Conservation (phyloP, 37 sponge, comb jelly and placozoan species). For the Aplysina aerophoba region DNA sequence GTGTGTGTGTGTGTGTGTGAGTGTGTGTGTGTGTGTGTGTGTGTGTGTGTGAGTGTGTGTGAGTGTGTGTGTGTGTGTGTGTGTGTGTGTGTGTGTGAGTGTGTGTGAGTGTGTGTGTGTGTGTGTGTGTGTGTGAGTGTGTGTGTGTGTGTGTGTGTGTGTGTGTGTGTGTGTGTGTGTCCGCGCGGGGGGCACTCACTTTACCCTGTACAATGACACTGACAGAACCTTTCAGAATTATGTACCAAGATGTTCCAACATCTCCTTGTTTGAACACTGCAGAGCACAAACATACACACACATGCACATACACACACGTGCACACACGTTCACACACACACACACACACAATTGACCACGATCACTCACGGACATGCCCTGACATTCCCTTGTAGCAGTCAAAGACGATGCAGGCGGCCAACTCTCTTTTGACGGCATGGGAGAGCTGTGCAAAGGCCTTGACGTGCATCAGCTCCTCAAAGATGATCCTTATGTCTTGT, state of each 20-base stretch:
- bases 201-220: constrained; percentile 83
- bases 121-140: too few species aligned
- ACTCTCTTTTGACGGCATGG: constrained; percentile 69
- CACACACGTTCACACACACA: not conserved
- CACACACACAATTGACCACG: constrained; percentile 13
- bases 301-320: constrained; percentile 5
- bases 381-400: constrained; percentile 39
- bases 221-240: constrained; percentile 86
- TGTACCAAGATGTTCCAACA: constrained; percentile 83
- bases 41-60: too few species aligned
- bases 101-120: too few species aligned
- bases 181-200: too few species aligned
- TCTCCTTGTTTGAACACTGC: constrained; percentile 89
- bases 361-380: constrained; percentile 62
- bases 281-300: constrained; percentile 10
- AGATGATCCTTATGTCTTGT: constrained; percentile 78
- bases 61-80: too few species aligned
- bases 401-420: constrained; percentile 43
- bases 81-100: too few species aligned
- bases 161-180: too few species aligned
- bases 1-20: too few species aligned
- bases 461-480: constrained; percentile 80
- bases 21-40: too few species aligned
- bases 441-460: constrained; percentile 82
- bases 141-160: too few species aligned